A percentile compares a stretch with the other conserved stretches of the same genome.
Conservation (phyloP, 2,113 vertebrate genomes). For the Oceanites oceanicus region DNA sequence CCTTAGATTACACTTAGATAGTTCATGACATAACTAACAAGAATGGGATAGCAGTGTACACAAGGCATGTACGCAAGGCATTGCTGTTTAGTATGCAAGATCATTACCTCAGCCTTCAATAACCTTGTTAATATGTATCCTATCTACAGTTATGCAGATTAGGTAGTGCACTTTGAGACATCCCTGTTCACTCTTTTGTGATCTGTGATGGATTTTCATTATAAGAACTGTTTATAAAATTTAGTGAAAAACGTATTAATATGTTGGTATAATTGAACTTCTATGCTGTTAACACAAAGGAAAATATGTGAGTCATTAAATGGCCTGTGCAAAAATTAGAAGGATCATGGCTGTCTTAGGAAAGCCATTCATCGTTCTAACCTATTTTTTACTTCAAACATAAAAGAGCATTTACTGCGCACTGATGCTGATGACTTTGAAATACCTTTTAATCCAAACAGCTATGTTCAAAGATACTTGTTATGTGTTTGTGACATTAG, state of each 20-base stretch:
- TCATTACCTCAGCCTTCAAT: background rate
- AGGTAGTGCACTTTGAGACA: background rate
- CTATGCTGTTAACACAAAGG: background rate
- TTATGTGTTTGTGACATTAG: background rate
- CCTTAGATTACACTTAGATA: background rate
- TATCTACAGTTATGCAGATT: background rate
- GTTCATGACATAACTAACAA: background rate
- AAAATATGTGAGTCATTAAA: background rate
- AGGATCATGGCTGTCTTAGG: background rate
- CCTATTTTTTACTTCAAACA: background rate
- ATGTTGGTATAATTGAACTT: background rate
- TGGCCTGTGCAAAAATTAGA: background rate
- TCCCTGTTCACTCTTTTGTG: background rate
- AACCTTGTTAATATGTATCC: background rate
- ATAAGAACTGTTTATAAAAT: background rate
- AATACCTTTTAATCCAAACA: background rate
- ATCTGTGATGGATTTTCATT: background rate
- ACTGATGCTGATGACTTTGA: background rate
- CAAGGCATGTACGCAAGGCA: background rate
- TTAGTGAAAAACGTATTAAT: background rate
- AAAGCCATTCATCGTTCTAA: background rate
- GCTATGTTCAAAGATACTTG: background rate
- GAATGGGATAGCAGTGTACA: background rate
- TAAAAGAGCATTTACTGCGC: background rate
- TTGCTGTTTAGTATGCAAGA: background rate